Percentiles rank a stretch among this genome's conserved stretches.
phyloP scores from a whole-genome alignment of 2,797 vertebrate genomes.

The Anableps anableps region DNA sequence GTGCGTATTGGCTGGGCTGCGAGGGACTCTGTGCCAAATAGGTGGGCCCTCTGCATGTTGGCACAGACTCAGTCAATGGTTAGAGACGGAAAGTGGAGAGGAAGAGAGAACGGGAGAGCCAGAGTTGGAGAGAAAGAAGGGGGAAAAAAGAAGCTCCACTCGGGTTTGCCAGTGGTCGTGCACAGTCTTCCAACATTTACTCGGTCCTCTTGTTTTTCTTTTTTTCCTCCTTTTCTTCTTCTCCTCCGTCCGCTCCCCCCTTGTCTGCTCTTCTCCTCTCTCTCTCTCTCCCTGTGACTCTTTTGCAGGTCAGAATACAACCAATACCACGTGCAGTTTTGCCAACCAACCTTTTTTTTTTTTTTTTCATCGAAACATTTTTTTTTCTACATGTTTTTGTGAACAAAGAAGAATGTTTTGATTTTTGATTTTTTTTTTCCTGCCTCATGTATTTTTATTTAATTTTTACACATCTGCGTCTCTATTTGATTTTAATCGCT shows the following conservation, averaged over 20 bases:
- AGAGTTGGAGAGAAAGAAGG: conserved; percentile 85
- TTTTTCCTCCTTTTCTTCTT: conserved; percentile 64
- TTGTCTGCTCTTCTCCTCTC: conserved; percentile 51
- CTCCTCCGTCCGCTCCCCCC: conserved; percentile 67
- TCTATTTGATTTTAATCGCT: conserved; percentile 24
- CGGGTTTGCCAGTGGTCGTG: conserved; percentile 85
- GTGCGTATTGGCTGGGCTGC: conserved; percentile 89
- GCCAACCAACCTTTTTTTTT: conserved; percentile 79
- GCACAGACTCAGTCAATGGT: conserved; percentile 91
- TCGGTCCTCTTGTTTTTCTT: conserved; percentile 82
- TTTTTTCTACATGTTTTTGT: conserved; percentile 60
- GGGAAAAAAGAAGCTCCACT: conserved; percentile 82
- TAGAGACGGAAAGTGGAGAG: conserved; percentile 90
- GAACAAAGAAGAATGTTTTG: conserved; percentile 60
- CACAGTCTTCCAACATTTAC: conserved; percentile 85
- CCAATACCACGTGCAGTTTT: conserved; percentile 81
- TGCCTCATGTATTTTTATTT: conserved; percentile 40
- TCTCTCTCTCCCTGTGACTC: conserved; percentile 61
- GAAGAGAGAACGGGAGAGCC: conserved; percentile 82
- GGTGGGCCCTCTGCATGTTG: conserved; percentile 90
- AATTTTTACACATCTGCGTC: conserved; percentile 24
- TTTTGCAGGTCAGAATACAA: conserved; percentile 84
- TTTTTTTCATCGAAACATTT: conserved; percentile 61
- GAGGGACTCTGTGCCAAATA: conserved; percentile 90
- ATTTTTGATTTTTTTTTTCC: conserved; percentile 65